Evolutionary conservation across 2,797 vertebrate genomes (phyloP).

Genomic region (Acanthurus tractus): DNA sequence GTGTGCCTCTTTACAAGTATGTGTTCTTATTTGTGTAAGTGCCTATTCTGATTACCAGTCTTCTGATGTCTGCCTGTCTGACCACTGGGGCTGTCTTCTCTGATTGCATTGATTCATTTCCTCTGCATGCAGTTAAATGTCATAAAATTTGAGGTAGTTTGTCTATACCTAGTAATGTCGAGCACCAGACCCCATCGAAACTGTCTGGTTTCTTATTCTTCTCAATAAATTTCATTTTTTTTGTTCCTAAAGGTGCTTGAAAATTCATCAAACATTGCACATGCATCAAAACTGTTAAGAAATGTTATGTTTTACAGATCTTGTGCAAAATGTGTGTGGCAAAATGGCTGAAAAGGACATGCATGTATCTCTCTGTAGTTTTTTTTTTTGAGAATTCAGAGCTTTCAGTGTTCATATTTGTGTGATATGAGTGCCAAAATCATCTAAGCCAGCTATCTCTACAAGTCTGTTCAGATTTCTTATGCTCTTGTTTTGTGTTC

Average conservation of each 20-base stretch:
- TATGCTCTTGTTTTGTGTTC: no score
- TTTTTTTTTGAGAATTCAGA: slow-evolving; percentile 19
- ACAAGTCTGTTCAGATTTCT: slow-evolving; percentile 6
- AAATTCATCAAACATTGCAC: no score
- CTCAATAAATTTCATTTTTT: background rate
- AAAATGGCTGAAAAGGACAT: background rate
- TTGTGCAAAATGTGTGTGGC: no score
- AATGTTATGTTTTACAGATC: no score
- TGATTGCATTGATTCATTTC: slow-evolving; percentile 74
- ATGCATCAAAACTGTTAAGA: no score
- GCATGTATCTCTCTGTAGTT: background rate
- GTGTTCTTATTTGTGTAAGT: slow-evolving; percentile 54
- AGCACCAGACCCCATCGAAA: no score
- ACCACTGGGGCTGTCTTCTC: slow-evolving; percentile 67
- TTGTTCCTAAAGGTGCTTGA: no score
- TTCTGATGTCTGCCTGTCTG: slow-evolving; percentile 63
- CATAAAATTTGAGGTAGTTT: slow-evolving; percentile 71
- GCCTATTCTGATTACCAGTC: slow-evolving; percentile 64
- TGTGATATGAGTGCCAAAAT: slow-evolving; percentile 13
- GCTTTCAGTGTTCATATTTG: slow-evolving; percentile 8
- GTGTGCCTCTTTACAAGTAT: slow-evolving; percentile 28
- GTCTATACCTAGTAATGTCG: slow-evolving; percentile 37
- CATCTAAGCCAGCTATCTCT: background rate
- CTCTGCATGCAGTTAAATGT: slow-evolving; percentile 64
- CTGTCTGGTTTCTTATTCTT: slow-evolving; percentile 24